Conservation (phyloP, 2,888 invertebrate species). For the Dasysyrphus tricinctus region DNA sequence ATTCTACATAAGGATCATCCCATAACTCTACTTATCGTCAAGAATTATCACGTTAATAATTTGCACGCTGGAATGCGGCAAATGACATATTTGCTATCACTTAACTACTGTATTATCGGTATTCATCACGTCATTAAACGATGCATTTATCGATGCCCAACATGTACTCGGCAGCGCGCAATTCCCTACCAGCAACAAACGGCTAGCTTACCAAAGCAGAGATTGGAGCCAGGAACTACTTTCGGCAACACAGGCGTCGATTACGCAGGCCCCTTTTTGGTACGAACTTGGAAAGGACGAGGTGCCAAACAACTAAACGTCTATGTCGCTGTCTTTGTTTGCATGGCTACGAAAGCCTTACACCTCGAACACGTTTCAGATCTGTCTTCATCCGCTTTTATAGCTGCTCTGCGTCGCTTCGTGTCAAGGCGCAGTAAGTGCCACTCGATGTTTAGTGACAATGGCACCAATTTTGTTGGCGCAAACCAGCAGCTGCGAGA, state of each 20-base stretch:
- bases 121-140: conserved; percentile 45
- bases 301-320: conserved; percentile 72
- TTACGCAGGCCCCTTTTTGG: conserved; percentile 68
- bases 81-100: conserved; percentile 49
- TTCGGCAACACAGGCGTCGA: conserved; percentile 70
- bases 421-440: conserved; percentile 70
- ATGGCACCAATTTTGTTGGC: conserved; percentile 18
- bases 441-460: conserved; percentile 52
- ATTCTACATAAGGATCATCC: conserved; percentile 15
- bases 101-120: conserved; percentile 59
- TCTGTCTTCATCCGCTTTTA: conserved; percentile 76
- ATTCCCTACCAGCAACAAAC: conserved; percentile 47
- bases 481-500: no score
- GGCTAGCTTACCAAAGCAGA: conserved; percentile 36
- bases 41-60: conserved; percentile 37
- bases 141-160: conserved; percentile 61
- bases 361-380: conserved; percentile 67
- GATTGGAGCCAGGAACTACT: conserved; percentile 49
- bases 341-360: conserved; percentile 74
- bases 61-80: conserved; percentile 68
- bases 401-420: conserved; percentile 78
- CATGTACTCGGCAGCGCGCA: conserved; percentile 46
- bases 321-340: conserved; percentile 60
- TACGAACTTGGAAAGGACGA: conserved; percentile 53
- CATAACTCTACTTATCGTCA: background rate